phyloP scores from a whole-genome alignment of 2,797 vertebrate genomes.

The Characodon lateralis region DNA sequence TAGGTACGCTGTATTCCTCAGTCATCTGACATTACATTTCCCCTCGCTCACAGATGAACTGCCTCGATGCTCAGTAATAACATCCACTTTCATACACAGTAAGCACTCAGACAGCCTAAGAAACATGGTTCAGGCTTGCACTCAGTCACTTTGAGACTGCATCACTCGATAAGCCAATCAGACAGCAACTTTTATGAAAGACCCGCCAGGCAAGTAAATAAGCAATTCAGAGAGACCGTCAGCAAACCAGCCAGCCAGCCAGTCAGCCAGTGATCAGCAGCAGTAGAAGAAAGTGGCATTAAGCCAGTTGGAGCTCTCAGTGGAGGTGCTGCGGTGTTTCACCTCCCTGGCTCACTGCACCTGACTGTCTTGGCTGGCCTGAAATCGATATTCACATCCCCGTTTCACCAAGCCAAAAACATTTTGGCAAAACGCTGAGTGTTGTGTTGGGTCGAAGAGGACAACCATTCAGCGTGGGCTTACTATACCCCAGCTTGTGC shows the following conservation, averaged over 20 bases:
- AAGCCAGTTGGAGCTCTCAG: conserved; percentile 56
- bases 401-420: conserved; percentile 52
- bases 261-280: conserved; percentile 38
- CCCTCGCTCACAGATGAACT: not conserved
- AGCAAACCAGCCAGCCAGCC: conserved; percentile 22
- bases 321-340: conserved; percentile 58
- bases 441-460: conserved; percentile 56
- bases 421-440: conserved; percentile 53
- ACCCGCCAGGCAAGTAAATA: conserved; percentile 40
- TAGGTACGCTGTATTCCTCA: not conserved
- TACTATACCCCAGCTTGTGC: conserved; percentile 24
- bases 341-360: conserved; percentile 53
- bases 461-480: conserved; percentile 37
- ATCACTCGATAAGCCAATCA: conserved; percentile 39
- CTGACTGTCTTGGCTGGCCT: conserved; percentile 39
- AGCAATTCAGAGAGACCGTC: conserved; percentile 36
- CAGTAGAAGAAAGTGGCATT: conserved; percentile 53
- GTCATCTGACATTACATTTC: conserved; percentile 1
- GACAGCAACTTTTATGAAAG: conserved; percentile 21
- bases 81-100: conserved; percentile 37
- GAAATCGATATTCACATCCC: conserved; percentile 58
- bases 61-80: conserved; percentile 34
- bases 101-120: conserved; percentile 29
- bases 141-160: conserved; percentile 12
- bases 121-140: conserved; percentile 18